phyloP scores from a whole-genome alignment of 2,888 invertebrate species.

The Dasysyrphus tricinctus region DNA sequence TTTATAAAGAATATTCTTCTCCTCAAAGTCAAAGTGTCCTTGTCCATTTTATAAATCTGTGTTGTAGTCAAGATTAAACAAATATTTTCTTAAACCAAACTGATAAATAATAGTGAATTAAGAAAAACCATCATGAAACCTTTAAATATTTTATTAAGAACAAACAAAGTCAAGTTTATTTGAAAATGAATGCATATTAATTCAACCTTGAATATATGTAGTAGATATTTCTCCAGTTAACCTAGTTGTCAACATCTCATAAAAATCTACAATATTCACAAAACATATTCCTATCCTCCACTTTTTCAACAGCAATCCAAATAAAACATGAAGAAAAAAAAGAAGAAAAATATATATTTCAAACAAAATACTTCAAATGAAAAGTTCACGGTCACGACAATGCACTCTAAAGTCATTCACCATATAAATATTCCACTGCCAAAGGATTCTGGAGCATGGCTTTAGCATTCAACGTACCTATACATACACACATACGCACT shows the following conservation, averaged over 20 bases:
- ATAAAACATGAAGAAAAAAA: not conserved
- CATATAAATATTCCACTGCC: conserved; percentile 21
- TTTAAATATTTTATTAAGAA: not conserved
- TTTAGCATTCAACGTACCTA: conserved; percentile 5
- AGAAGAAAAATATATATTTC: not conserved
- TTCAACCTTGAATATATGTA: not conserved
- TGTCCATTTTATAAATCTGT: no score
- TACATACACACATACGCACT: not conserved
- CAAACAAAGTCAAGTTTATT: not conserved
- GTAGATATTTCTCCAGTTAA: not conserved
- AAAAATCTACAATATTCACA: conserved; percentile 17
- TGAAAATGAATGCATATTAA: not conserved
- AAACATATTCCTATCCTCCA: not conserved
- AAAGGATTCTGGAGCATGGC: conserved; percentile 27
- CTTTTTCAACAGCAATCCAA: conserved; percentile 11
- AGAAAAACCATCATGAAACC: not conserved
- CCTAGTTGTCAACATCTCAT: conserved; percentile 19
- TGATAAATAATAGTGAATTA: not conserved
- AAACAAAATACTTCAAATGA: conserved; percentile 27
- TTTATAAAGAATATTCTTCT: no score
- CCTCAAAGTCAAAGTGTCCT: no score
- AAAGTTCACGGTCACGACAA: conserved; percentile 59
- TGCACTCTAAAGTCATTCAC: conserved; percentile 48
- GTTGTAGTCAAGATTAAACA: no score
- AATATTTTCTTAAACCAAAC: no score